Conservation (phyloP, 35 echinoderm and acorn worm genomes). For the Lytechinus variegatus region DNA sequence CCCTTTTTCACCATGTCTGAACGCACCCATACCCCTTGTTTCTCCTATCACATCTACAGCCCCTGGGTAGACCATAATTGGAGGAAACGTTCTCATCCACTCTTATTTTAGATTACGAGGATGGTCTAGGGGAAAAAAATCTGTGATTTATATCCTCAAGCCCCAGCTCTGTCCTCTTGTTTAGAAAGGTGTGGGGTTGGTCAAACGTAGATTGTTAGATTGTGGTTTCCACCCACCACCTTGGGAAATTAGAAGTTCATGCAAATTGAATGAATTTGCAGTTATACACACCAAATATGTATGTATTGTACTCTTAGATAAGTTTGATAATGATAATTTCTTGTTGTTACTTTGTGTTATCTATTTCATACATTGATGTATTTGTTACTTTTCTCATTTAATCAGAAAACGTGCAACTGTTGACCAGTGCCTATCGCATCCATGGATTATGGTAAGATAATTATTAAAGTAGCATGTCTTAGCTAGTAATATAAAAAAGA, state of each 20-base stretch:
- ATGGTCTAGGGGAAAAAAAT: background rate
- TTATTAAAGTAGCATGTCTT: background rate
- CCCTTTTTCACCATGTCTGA: no score
- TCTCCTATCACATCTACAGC: background rate
- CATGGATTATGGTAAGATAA: conserved; percentile 83
- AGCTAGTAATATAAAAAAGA: no score
- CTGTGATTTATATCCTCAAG: background rate
- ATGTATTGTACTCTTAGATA: background rate
- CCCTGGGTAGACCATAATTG: background rate
- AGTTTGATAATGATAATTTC: background rate
- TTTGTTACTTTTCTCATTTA: conserved; percentile 38
- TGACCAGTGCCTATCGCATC: conserved; percentile 83
- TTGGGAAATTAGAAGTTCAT: background rate
- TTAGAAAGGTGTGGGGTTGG: background rate
- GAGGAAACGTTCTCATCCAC: background rate
- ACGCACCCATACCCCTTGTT: background rate
- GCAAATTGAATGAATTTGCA: background rate
- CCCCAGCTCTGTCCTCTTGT: background rate
- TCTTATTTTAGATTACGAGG: background rate
- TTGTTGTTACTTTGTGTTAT: background rate
- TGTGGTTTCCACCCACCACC: background rate
- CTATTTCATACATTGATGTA: background rate
- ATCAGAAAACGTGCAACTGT: conserved; percentile 79
- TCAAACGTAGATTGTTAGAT: background rate
- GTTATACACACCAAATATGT: background rate